Conservation (phyloP, 2,113 vertebrate species). For the Misgurnus mizolepis region DNA sequence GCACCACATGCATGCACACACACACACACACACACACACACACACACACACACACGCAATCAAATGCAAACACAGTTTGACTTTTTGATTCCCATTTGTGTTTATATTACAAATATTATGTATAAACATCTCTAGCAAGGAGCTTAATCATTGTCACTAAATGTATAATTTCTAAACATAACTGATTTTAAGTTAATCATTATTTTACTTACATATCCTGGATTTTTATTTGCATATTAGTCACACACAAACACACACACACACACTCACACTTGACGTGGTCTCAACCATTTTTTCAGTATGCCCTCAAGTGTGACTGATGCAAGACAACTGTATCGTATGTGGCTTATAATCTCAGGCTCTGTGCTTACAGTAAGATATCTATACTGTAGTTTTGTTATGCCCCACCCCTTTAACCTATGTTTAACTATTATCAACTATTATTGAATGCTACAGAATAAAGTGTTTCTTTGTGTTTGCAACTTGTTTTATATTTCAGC, state of each 20-base stretch:
- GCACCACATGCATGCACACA: conserved; percentile 27
- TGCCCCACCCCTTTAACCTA: too few relatives aligned
- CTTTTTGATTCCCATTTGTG: conserved; percentile 44
- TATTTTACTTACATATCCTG: background rate
- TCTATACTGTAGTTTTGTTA: too few relatives aligned
- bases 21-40: conserved; percentile 10
- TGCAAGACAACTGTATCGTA: background rate
- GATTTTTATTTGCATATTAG: background rate
- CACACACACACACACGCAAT: conserved; percentile 2
- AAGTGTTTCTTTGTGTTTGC: background rate
- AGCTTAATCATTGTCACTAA: background rate
- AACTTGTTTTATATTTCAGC: background rate
- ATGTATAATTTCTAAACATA: background rate
- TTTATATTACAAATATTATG: background rate
- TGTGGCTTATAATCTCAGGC: background rate
- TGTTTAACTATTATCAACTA: background rate
- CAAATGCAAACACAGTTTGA: background rate
- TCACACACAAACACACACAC: background rate
- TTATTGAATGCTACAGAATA: background rate
- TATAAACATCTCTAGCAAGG: background rate
- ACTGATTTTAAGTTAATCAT: background rate
- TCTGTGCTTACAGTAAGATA: background rate
- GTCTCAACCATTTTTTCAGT: too few relatives aligned
- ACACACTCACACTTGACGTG: background rate
- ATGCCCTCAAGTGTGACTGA: background rate